Percentiles rank a stretch among this genome's conserved stretches.
These are phyloP conservation scores for Ceratosolen solmsi DNA, from an alignment of 1,140 invertebrate species.

Conservation along the genomic window DNA sequence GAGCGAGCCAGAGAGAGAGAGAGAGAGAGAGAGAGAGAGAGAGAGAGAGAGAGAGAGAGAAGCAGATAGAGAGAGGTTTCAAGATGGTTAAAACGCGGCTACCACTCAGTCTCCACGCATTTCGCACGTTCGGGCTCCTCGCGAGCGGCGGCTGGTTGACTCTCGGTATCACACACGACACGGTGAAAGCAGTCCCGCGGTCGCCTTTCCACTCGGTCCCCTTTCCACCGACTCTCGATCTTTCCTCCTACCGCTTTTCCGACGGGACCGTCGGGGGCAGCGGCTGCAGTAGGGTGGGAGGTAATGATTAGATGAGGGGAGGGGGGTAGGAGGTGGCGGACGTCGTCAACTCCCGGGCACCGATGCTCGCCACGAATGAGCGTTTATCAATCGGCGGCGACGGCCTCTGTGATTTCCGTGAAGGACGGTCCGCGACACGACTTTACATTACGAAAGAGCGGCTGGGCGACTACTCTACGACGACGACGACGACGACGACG, in stretches of 20 bases:
- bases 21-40: background rate
- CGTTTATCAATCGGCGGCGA: background rate
- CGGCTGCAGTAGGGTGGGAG: background rate
- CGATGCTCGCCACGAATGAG: no score
- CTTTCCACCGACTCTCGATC: background rate
- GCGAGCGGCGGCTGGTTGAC: background rate
- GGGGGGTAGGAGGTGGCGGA: no score
- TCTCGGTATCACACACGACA: background rate
- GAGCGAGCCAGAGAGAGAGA: background rate
- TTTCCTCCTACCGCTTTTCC: constrained; percentile 3
- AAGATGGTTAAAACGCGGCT: no score
- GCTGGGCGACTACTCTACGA: no score
- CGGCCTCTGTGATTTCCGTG: background rate
- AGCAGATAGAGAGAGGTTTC: background rate
- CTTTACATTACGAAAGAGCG: background rate
- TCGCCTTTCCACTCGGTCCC: constrained; percentile 65
- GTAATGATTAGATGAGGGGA: no score
- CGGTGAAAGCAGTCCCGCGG: constrained; percentile 64
- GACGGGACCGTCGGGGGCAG: no score
- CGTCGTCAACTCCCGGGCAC: background rate
- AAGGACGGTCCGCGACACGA: no score
- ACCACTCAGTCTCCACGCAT: background rate
- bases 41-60: background rate
- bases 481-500: no score
- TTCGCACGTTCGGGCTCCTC: background rate